Base-by-base conservation (phyloP, 1,140 invertebrate genomes). In the Vollenhovia emeryi region DNA sequence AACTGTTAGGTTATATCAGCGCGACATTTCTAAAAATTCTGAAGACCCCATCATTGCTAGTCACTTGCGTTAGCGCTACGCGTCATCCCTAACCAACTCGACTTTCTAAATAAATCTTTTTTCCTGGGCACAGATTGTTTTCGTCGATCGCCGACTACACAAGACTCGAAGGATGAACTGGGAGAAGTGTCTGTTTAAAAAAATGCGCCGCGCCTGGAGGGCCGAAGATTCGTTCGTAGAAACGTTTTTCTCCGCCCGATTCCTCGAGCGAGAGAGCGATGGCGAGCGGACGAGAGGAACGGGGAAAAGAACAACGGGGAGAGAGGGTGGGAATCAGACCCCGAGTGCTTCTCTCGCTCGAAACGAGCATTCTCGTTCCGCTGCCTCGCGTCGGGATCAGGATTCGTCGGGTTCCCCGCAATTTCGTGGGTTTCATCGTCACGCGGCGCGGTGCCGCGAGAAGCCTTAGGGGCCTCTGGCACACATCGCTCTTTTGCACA, bases 181-280 rank as follows among this genome's bases (percentile, higher is more conserved):
- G 18, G 40, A 73, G 33, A 18, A 50, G 45, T 36, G 24, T 57
- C 24, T 50, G 45, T 9, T 21, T 74, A 48, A 59, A 87, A 66
- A 79, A 85, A 79, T 43, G 45, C 21, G 40, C 11, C 8, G 40
- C 43, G 45, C 57, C 74, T 62, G 30, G 57, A 68, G 59, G 33
- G 33, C 33, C 27, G 33, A 45, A 24, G 27, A 71, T 40, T 52
- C 74, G 60, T 87, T 86, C 75, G 50, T 11, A 57, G 84, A 86
- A 86, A 80, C 75, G 68, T 74, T 86, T 80, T 80, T 75, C 84
- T 86, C 68, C 43, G 60, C 11, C 48, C 62, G 30, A 64, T 73
- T 73, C 64, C 43, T 30, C 60, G 43, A 68, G 21, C 43, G 36
- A 60, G 45, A 36, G 52, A 50, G 27, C 43, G 68, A 74, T 64